Percentiles rank a stretch among this genome's conserved stretches.
Evolutionary conservation across 2,797 vertebrate species (phyloP).

Genomic region (Clarias laeviceps): DNA sequence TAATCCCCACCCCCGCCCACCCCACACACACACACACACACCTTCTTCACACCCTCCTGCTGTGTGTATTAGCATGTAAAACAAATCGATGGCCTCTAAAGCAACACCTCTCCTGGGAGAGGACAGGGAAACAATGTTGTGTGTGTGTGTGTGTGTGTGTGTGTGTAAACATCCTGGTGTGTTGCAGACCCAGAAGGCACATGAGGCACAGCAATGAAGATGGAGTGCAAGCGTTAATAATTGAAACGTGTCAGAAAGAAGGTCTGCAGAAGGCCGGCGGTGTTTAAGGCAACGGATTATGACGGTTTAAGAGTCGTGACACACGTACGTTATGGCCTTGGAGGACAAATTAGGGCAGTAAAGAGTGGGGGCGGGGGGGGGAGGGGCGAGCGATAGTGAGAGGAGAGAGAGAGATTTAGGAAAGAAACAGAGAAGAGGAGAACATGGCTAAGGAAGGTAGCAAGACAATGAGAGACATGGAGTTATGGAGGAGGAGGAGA

Average conservation of each 20-base stretch:
- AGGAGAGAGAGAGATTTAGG: not conserved
- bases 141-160: conserved; percentile 29
- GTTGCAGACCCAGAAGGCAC: conserved; percentile 43
- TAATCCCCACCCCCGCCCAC: not conserved
- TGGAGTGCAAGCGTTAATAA: conserved; percentile 57
- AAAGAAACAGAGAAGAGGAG: not conserved
- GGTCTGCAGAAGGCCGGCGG: conserved; percentile 49
- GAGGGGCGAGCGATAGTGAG: not conserved
- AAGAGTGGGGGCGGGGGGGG: not conserved
- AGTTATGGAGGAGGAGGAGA: not conserved
- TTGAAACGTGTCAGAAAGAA: conserved; percentile 58
- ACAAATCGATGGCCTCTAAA: conserved; percentile 64
- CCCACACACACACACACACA: not conserved
- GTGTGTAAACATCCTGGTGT: conserved; percentile 21
- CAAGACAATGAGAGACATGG: not conserved
- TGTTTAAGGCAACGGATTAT: conserved; percentile 58
- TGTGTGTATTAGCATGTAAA: conserved; percentile 60
- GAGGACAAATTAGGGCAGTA: conserved; percentile 12
- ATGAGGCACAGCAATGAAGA: conserved; percentile 33
- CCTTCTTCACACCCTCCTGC: conserved; percentile 33
- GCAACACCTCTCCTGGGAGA: conserved; percentile 55
- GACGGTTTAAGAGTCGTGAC: conserved; percentile 55
- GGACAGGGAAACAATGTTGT: conserved; percentile 19
- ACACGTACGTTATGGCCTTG: conserved; percentile 47
- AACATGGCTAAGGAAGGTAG: too few relatives aligned